Percentiles rank a stretch among this genome's conserved stretches.
These are phyloP conservation scores for Camponotus pennsylvanicus DNA, from an alignment of 1,140 invertebrate genomes.

Conservation along the genomic window DNA sequence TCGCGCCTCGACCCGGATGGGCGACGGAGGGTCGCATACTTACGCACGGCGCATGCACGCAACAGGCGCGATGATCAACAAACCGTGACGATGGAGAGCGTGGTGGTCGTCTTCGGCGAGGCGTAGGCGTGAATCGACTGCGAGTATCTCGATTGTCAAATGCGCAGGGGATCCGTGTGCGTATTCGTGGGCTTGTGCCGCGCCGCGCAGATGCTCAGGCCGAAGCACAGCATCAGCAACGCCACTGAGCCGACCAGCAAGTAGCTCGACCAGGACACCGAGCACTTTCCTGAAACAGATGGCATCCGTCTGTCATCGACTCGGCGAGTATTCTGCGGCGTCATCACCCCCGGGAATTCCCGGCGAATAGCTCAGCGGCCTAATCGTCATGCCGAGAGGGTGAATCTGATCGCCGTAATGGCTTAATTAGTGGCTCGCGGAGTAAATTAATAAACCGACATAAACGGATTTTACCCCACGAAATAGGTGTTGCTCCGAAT, in stretches of 20 bases:
- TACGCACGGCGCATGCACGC: constrained; percentile 14
- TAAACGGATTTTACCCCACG: background rate
- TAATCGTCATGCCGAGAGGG: constrained; percentile 34
- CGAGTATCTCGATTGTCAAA: constrained; percentile 84
- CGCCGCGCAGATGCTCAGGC: constrained; percentile 88
- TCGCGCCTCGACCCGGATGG: background rate
- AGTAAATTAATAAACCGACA: constrained; percentile 8
- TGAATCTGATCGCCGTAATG: constrained; percentile 15
- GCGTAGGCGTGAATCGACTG: constrained; percentile 83
- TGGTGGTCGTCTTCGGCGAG: constrained; percentile 80
- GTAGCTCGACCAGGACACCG: constrained; percentile 89
- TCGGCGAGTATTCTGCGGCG: background rate
- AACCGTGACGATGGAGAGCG: constrained; percentile 82
- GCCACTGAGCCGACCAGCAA: constrained; percentile 87
- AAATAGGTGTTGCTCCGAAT: background rate
- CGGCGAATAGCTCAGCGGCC: constrained; percentile 3
- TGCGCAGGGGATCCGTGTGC: constrained; percentile 81
- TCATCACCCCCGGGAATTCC: too few species aligned
- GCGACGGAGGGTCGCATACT: background rate
- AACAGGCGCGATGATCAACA: constrained; percentile 78
- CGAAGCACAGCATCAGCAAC: constrained; percentile 87
- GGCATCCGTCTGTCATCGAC: constrained; percentile 58
- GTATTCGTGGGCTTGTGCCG: constrained; percentile 82
- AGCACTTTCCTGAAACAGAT: constrained; percentile 87
- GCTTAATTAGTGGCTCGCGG: background rate